These are phyloP conservation scores for Lithophane semibrunnea DNA, from an alignment of 2,888 invertebrate species.

Conservation along the genomic window DNA sequence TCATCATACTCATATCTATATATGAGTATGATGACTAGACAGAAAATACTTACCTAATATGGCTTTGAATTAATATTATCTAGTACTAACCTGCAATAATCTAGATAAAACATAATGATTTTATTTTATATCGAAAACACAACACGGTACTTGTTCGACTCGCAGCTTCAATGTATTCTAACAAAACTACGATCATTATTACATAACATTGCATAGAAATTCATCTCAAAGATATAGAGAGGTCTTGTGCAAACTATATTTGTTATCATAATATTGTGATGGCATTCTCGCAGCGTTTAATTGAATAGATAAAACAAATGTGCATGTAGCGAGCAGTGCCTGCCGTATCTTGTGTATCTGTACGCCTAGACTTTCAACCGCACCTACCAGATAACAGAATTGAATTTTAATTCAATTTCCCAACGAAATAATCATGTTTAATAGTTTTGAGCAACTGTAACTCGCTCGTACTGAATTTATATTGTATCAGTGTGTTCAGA, in stretches of 20 bases:
- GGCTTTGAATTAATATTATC: not conserved
- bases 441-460: conserved; percentile 81
- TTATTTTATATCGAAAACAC: not conserved
- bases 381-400: conserved; percentile 75
- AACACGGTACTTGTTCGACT: not conserved
- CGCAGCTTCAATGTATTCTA: conserved; percentile 4
- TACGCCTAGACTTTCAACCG: conserved; percentile 65
- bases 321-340: conserved; percentile 56
- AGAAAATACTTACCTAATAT: not conserved
- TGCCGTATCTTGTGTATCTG: conserved; percentile 50
- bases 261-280: conserved; percentile 54
- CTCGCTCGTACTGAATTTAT: conserved; percentile 82
- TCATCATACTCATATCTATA: not conserved
- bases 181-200: not conserved
- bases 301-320: conserved; percentile 63
- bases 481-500: conserved; percentile 84
- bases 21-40: no score
- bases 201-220: conserved; percentile 26
- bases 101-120: not conserved
- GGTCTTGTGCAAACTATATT: conserved; percentile 41
- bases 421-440: conserved; percentile 82
- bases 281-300: conserved; percentile 52
- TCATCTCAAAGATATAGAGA: conserved; percentile 25
- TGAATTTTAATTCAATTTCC: conserved; percentile 82
- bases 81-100: not conserved